phyloP scores from a whole-genome alignment of 2,113 vertebrate species.

The Orthonyx spaldingii region DNA sequence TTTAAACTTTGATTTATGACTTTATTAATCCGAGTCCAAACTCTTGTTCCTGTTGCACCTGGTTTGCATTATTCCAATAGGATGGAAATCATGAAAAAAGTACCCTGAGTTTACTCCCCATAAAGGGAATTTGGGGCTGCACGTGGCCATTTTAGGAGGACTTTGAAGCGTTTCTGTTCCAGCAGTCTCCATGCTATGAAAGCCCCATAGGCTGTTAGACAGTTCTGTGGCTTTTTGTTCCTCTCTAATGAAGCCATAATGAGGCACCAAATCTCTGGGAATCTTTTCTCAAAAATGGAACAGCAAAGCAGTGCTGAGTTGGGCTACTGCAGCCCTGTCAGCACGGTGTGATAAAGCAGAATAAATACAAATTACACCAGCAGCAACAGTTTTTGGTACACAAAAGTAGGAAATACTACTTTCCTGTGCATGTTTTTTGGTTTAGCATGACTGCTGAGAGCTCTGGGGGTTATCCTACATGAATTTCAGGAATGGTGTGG shows the following conservation, averaged over 20 bases:
- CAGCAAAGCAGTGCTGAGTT: not conserved
- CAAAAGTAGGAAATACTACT: not conserved
- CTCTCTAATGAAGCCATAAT: not conserved
- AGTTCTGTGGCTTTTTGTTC: not conserved
- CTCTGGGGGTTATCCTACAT: not conserved
- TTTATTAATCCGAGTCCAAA: not conserved
- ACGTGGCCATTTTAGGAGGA: not conserved
- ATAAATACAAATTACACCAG: slow-evolving; percentile 2
- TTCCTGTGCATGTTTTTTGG: not conserved
- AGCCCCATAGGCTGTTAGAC: not conserved
- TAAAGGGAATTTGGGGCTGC: not conserved
- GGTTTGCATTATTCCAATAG: not conserved
- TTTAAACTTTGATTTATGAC: not conserved
- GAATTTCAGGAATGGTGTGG: not conserved
- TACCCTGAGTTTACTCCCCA: not conserved
- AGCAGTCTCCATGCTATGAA: not conserved
- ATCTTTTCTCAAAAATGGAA: not conserved
- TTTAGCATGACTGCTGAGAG: not conserved
- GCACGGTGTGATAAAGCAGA: not conserved
- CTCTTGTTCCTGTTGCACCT: not conserved
- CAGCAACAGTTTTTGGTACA: not conserved
- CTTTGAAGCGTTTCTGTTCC: not conserved
- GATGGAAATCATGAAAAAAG: not conserved
- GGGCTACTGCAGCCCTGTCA: not conserved
- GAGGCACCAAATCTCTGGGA: not conserved